phyloP scores from a whole-genome alignment of 1,140 invertebrate genomes.

The Monochamus saltuarius region DNA sequence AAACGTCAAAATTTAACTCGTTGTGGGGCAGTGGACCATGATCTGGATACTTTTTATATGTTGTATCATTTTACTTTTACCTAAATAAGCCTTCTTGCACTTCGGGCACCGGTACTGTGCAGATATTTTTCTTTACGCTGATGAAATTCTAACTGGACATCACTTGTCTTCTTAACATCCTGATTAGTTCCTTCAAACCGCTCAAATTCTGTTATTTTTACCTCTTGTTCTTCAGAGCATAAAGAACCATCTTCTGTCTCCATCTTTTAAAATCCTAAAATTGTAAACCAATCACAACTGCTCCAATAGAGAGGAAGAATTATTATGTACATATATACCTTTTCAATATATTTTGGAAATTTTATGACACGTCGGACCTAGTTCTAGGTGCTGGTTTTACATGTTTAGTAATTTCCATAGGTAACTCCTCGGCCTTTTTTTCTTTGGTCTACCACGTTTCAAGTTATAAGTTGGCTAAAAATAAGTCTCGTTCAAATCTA shows the following conservation, averaged over 20 bases:
- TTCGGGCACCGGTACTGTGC: conserved; percentile 60
- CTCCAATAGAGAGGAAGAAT: neutral
- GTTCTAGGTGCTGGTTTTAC: conserved; percentile 34
- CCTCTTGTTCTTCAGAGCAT: conserved; percentile 19
- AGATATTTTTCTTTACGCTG: conserved; percentile 56
- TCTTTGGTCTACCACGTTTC: conserved; percentile 37
- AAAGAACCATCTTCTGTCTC: conserved; percentile 28
- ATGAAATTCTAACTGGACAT: conserved; percentile 16
- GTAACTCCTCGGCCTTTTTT: conserved; percentile 20
- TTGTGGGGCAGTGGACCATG: conserved; percentile 55
- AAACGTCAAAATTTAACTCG: conserved; percentile 39
- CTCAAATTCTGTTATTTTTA: conserved; percentile 40
- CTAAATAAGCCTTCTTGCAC: conserved; percentile 61
- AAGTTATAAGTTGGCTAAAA: conserved; percentile 26
- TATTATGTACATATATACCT: conserved; percentile 26
- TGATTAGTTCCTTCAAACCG: conserved; percentile 25
- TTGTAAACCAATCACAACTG: neutral
- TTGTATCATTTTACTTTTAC: conserved; percentile 57
- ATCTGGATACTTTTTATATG: conserved; percentile 66
- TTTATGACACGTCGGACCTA: conserved; percentile 42
- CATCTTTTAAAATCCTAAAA: conserved; percentile 45
- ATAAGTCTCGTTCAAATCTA: neutral
- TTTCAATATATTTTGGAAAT: conserved; percentile 45
- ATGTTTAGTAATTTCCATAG: conserved; percentile 26
- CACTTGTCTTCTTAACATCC: conserved; percentile 19